phyloP scores from a whole-genome alignment of 2,797 vertebrate species.

The Oreochromis mossambicus region DNA sequence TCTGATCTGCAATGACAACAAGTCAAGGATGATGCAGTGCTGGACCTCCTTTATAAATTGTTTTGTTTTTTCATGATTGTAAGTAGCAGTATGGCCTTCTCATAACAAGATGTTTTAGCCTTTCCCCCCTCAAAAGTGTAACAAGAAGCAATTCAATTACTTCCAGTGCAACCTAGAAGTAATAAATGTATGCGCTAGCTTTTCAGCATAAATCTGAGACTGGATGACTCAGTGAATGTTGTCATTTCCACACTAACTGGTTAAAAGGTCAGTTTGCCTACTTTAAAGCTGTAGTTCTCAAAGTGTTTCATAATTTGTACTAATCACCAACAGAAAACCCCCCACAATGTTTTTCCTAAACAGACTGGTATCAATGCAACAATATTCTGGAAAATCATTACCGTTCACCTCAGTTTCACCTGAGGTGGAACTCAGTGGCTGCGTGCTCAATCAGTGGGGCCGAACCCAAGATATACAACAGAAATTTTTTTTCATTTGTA shows the following conservation, averaged over 20 bases:
- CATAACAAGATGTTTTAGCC: neutral
- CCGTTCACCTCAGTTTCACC: neutral
- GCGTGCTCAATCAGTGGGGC: too few relatives aligned
- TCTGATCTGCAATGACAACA: neutral
- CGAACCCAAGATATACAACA: too few relatives aligned
- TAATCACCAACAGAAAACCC: too few relatives aligned
- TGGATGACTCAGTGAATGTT: neutral
- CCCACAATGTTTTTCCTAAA: neutral
- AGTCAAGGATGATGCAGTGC: neutral
- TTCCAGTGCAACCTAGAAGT: neutral
- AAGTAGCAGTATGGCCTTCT: neutral
- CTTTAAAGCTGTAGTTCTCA: neutral
- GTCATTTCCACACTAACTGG: neutral
- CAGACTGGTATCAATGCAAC: neutral
- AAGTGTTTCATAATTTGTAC: neutral
- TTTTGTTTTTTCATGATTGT: neutral
- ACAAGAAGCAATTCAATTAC: neutral
- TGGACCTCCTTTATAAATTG: neutral
- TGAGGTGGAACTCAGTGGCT: too few relatives aligned
- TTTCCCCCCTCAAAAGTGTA: neutral
- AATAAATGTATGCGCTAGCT: neutral
- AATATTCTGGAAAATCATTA: neutral
- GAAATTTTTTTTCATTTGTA: too few relatives aligned
- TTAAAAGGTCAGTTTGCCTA: neutral
- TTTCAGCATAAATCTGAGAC: neutral